Evolutionary conservation across 1,140 invertebrate species (phyloP).

Genomic region (Drosophila funebris): DNA sequence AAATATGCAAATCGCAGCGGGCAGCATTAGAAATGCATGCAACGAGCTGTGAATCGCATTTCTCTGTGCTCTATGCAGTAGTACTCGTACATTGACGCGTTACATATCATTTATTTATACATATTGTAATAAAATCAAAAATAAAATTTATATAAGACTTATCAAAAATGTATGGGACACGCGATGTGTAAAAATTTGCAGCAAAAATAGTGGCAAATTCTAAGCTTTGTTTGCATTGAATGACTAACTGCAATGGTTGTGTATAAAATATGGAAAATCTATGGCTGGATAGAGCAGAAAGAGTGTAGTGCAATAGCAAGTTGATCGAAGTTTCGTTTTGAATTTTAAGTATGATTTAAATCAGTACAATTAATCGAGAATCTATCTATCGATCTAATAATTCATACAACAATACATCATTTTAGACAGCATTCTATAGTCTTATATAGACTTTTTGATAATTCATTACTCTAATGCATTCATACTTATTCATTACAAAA

Average conservation of each 20-base stretch:
- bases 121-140: slow-evolving; percentile 74
- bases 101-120: slow-evolving; percentile 59
- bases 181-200: slow-evolving; percentile 28
- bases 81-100: slow-evolving; percentile 9
- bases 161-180: slow-evolving; percentile 61
- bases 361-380: no score
- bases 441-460: not conserved
- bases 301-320: not conserved
- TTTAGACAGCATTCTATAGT: not conserved
- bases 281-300: not conserved
- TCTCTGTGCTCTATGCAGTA: not conserved
- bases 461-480: slow-evolving; percentile 31
- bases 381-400: no score
- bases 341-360: no score
- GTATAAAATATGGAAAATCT: slow-evolving; percentile 1
- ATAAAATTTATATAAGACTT: slow-evolving; percentile 62
- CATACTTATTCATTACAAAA: not conserved
- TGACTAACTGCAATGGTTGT: not conserved
- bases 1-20: slow-evolving; percentile 70
- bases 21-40: slow-evolving; percentile 60
- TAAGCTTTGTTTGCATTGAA: slow-evolving; percentile 61
- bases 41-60: slow-evolving; percentile 47
- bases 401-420: not conserved
- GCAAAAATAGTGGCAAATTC: slow-evolving; percentile 50
- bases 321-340: no score